Evolutionary conservation across 2,113 vertebrate genomes (phyloP), one percentile per base, ranked within the genome.

Genomic region (Oreochromis niloticus): DNA sequence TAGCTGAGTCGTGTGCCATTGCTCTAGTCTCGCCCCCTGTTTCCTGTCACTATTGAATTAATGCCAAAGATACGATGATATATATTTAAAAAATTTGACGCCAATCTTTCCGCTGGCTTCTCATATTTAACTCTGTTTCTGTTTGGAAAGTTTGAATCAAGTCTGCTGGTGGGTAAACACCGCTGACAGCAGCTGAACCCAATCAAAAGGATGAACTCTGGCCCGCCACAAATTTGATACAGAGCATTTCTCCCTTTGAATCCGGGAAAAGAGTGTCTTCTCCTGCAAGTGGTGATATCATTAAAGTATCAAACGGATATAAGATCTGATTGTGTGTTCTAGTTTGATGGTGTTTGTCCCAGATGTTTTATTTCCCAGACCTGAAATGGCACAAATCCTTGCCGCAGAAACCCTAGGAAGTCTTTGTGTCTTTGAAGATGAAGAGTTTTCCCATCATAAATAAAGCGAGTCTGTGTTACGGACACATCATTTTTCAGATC

Each of bases 301-400:
- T 41, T 34, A 19, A 84, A 63, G 52, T 12, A 34, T 75, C 39
- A 79, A 34, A 80, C 16, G 3, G 48, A 36, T 71, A 66, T 56
- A 68, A 43, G 36, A 81, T 86, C 22, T 30, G 22, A 79, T 80
- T 36, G 8, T 59, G 52, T 17, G 48, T 82, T 89, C 52, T 78
- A 27, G 41, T 55, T 4, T n/a, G 24, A 79, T 46, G 34, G 36
- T 27, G 36, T 86, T 90, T 87, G 55, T 57, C 41, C 13, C 85
- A 92, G 88, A 94, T 91, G 89, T 90, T 92, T 82, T 16, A 66
- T 84, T 81, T 87, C 81, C 61, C 43, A 39, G 9, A 32, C 73
- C 27, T 50, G 52, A 83, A 61, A 54, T 87, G 57, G 12, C 7
- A 68, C 61, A 87, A 32, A 50, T 88, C 57, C 9, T 71, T 55